phyloP scores from a whole-genome alignment of 1,140 invertebrate genomes.

The Orchestia grillus region DNA sequence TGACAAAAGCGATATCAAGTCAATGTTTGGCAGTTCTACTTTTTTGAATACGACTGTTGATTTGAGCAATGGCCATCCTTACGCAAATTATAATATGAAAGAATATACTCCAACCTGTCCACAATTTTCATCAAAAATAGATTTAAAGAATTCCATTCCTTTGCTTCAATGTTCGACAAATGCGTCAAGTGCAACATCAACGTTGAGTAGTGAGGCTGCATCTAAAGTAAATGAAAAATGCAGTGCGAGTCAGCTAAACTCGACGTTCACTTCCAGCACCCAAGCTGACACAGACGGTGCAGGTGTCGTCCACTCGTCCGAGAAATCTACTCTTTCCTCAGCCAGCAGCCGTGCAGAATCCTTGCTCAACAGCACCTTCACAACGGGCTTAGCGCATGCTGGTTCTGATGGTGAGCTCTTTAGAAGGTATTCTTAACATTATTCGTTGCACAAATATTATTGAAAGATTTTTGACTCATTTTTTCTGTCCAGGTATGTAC shows the following conservation, averaged over 20 bases:
- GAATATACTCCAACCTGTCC: not conserved
- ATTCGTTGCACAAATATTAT: not conserved
- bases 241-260: not conserved
- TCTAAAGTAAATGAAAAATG: not conserved
- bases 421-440: not conserved
- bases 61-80: not conserved
- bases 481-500: not conserved
- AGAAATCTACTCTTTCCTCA: not conserved
- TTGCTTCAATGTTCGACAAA: not conserved
- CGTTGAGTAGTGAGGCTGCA: not conserved
- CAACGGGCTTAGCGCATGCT: not conserved
- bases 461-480: not conserved
- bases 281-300: not conserved
- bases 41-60: not conserved
- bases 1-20: not conserved
- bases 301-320: not conserved
- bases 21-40: not conserved
- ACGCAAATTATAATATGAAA: not conserved
- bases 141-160: not conserved
- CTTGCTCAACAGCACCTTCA: constrained; percentile 29
- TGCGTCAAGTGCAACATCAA: not conserved
- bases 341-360: not conserved
- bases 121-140: not conserved
- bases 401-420: constrained; percentile 6
- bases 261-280: not conserved